A percentile compares a stretch with the other conserved stretches of the same genome.
Conservation (phyloP, 2,888 invertebrate species). For the Chymomyza fuscimana region DNA sequence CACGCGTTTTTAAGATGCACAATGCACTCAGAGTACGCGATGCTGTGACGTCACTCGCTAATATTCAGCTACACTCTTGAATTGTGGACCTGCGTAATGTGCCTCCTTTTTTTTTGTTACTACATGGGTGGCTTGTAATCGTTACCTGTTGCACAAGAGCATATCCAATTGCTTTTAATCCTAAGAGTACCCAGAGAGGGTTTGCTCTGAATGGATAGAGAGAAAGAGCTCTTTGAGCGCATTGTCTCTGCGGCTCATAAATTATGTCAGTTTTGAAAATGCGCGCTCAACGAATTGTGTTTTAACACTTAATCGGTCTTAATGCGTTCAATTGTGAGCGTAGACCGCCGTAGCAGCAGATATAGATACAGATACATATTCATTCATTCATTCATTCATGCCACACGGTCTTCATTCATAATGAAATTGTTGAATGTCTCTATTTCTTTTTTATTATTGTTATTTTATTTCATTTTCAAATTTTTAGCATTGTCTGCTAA, state of each 20-base stretch:
- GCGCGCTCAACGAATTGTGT: conserved; percentile 53
- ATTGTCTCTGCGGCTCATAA: conserved; percentile 49
- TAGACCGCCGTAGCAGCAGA: conserved; percentile 26
- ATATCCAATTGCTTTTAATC: conserved; percentile 22
- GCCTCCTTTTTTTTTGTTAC: too few relatives aligned
- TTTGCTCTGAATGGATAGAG: conserved; percentile 14
- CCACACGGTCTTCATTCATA: conserved; percentile 38
- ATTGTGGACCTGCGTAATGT: too few relatives aligned
- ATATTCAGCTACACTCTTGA: too few relatives aligned
- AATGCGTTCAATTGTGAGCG: conserved; percentile 64
- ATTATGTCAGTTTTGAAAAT: conserved; percentile 40
- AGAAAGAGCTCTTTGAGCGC: neutral
- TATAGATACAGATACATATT: conserved; percentile 11
- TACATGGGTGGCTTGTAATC: neutral
- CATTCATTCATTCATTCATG: conserved; percentile 50
- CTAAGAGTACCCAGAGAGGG: conserved; percentile 16
- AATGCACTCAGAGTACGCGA: too few relatives aligned
- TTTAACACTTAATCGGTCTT: conserved; percentile 60
- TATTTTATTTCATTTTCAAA: conserved; percentile 31
- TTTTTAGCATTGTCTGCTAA: conserved; percentile 42
- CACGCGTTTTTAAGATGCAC: too few relatives aligned
- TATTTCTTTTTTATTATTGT: conserved; percentile 24
- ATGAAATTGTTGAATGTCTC: conserved; percentile 62
- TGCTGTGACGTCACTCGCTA: too few relatives aligned
- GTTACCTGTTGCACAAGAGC: neutral